Evolutionary conservation across 2,797 vertebrate species (phyloP).

Genomic region (Neostethus bicornis): DNA sequence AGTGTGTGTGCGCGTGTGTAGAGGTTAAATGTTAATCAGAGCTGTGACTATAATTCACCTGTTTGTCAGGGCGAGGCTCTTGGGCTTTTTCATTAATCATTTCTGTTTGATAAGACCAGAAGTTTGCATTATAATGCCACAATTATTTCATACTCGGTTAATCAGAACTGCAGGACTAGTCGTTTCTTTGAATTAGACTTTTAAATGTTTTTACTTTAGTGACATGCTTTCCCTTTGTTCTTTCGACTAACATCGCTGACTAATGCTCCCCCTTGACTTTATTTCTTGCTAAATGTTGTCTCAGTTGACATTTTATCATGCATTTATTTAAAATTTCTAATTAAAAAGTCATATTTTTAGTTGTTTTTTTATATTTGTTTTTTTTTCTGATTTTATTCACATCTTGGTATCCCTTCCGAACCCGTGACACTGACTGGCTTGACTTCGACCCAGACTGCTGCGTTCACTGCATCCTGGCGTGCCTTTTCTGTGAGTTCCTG

Average conservation of each 20-base stretch:
- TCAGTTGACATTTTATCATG: not conserved
- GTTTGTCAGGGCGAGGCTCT: conserved; percentile 74
- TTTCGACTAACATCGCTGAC: conserved; percentile 31
- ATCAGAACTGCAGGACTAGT: conserved; percentile 78
- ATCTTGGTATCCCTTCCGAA: conserved; percentile 9
- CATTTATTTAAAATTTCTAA: not conserved
- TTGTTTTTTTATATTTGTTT: conserved; percentile 1
- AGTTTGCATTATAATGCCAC: conserved; percentile 83
- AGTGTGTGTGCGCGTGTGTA: too few relatives aligned
- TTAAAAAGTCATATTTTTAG: not conserved
- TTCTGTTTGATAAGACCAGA: conserved; percentile 76
- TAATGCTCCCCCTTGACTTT: not conserved
- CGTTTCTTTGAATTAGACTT: conserved; percentile 60
- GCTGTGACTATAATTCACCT: conserved; percentile 73
- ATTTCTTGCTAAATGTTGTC: not conserved
- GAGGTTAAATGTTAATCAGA: conserved; percentile 84
- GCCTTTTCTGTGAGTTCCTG: conserved; percentile 98
- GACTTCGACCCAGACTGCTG: conserved; percentile 87
- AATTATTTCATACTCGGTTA: conserved; percentile 80
- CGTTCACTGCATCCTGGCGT: conserved; percentile 97
- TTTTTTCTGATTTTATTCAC: conserved; percentile 6
- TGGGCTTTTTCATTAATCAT: conserved; percentile 76
- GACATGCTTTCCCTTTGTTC: conserved; percentile 13
- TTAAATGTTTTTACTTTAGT: conserved; percentile 37
- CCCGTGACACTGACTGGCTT: conserved; percentile 17